These are phyloP conservation scores for Caenorhabditis angaria DNA, from an alignment of 2,888 invertebrate genomes.

Conservation along the genomic window DNA sequence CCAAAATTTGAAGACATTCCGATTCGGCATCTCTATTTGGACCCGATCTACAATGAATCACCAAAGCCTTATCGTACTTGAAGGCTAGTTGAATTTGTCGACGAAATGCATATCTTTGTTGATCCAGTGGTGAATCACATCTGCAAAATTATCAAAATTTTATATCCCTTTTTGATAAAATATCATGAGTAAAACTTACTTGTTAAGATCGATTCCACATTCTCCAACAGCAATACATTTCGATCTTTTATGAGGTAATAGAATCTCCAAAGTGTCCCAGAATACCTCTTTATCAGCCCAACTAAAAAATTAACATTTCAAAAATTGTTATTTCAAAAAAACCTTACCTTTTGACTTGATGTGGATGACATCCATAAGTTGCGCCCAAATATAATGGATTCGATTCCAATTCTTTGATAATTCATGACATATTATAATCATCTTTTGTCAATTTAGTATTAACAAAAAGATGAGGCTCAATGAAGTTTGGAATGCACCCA, in stretches of 20 bases:
- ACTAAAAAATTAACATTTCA: constrained; percentile 17
- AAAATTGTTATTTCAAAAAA: not conserved
- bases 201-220: constrained; percentile 74
- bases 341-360: constrained; percentile 57
- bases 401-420: constrained; percentile 11
- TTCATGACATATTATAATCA: constrained; percentile 30
- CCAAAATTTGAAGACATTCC: constrained; percentile 73
- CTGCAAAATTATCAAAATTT: constrained; percentile 61
- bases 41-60: constrained; percentile 74
- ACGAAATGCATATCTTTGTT: constrained; percentile 73
- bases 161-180: not conserved
- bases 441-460: not conserved
- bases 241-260: constrained; percentile 35
- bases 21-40: constrained; percentile 69
- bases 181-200: constrained; percentile 10
- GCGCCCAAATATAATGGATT: constrained; percentile 25
- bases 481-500: constrained; percentile 48
- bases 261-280: constrained; percentile 19
- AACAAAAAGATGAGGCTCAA: constrained; percentile 37
- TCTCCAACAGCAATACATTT: constrained; percentile 75
- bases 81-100: constrained; percentile 73
- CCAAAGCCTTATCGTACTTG: constrained; percentile 72
- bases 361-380: constrained; percentile 72
- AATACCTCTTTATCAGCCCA: constrained; percentile 12
- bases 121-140: constrained; percentile 63